A percentile compares a stretch with the other conserved stretches of the same genome.
Evolutionary conservation across 2,113 vertebrate genomes (phyloP).

Genomic region (Anarrhichthys ocellatus): DNA sequence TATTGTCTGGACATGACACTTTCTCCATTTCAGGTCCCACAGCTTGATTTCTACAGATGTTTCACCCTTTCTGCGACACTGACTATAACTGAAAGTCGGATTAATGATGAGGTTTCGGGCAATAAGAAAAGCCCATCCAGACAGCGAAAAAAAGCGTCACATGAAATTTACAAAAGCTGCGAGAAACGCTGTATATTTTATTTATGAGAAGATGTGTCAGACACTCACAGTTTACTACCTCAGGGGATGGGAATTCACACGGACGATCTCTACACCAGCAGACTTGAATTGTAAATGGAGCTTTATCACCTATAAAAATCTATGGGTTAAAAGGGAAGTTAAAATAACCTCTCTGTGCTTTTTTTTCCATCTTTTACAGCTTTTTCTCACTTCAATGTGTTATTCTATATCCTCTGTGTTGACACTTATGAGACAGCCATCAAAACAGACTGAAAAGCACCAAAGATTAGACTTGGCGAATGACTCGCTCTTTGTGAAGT

Average conservation of each 20-base stretch:
- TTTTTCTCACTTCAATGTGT: slow-evolving; percentile 8
- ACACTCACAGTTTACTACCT: slow-evolving; percentile 16
- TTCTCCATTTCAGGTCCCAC: not conserved
- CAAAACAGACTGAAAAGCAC: slow-evolving; percentile 15
- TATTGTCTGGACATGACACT: not conserved
- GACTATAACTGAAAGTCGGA: not conserved
- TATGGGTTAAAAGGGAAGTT: slow-evolving; percentile 7
- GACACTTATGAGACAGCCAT: slow-evolving; percentile 10
- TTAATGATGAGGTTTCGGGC: not conserved
- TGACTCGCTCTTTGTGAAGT: not conserved
- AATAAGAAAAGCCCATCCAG: not conserved
- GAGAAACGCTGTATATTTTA: not conserved
- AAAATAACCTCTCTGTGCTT: not conserved
- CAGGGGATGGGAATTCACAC: not conserved
- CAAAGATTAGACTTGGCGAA: not conserved
- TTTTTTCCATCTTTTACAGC: slow-evolving; percentile 16
- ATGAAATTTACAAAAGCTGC: slow-evolving; percentile 24
- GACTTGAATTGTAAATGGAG: slow-evolving; percentile 35
- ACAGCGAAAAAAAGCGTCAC: not conserved
- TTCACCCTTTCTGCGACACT: not conserved
- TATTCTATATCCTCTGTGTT: slow-evolving; percentile 20
- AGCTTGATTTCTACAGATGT: not conserved
- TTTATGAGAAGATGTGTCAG: not conserved
- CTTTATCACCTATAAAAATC: slow-evolving; percentile 47
- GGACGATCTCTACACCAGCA: not conserved